These are phyloP conservation scores for Poeciliopsis turneri DNA, from an alignment of 2,797 vertebrate genomes.

Conservation along the genomic window DNA sequence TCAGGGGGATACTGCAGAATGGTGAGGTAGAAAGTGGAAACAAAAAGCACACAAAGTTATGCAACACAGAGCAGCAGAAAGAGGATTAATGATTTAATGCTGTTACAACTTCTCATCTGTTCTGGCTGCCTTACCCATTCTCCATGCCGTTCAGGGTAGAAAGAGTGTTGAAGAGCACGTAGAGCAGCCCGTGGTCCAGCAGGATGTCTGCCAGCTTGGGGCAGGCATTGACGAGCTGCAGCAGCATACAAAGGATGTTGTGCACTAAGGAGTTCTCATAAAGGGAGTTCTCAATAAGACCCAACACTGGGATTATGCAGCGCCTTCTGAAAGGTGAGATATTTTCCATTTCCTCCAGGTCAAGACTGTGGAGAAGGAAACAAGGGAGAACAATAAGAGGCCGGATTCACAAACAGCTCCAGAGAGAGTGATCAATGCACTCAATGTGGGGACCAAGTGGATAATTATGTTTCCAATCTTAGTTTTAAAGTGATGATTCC, in stretches of 20 bases:
- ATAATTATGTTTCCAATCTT: not conserved
- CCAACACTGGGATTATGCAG: constrained; percentile 92
- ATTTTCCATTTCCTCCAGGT: constrained; percentile 92
- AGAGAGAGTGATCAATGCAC: not conserved
- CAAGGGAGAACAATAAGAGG: constrained; percentile 1
- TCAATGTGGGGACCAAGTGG: not conserved
- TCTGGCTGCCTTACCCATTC: constrained; percentile 85
- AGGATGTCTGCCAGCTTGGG: constrained; percentile 96
- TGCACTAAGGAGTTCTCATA: constrained; percentile 93
- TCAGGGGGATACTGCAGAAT: constrained; percentile 86
- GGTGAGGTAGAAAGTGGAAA: constrained; percentile 11
- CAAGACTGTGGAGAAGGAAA: constrained; percentile 81
- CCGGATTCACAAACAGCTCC: not conserved
- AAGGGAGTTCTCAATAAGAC: constrained; percentile 94
- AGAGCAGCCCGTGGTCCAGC: constrained; percentile 95
- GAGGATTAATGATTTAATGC: constrained; percentile 57
- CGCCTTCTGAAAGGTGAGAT: constrained; percentile 92
- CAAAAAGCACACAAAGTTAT: constrained; percentile 24
- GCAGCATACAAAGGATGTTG: constrained; percentile 90
- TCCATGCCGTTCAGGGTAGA: constrained; percentile 95
- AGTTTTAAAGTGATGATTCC: not conserved
- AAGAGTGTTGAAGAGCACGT: constrained; percentile 94
- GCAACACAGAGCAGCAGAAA: constrained; percentile 45
- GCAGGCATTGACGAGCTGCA: constrained; percentile 94
- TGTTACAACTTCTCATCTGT: constrained; percentile 35